phyloP scores from a whole-genome alignment of 2,797 vertebrate genomes.

The Eleutherodactylus coqui region DNA sequence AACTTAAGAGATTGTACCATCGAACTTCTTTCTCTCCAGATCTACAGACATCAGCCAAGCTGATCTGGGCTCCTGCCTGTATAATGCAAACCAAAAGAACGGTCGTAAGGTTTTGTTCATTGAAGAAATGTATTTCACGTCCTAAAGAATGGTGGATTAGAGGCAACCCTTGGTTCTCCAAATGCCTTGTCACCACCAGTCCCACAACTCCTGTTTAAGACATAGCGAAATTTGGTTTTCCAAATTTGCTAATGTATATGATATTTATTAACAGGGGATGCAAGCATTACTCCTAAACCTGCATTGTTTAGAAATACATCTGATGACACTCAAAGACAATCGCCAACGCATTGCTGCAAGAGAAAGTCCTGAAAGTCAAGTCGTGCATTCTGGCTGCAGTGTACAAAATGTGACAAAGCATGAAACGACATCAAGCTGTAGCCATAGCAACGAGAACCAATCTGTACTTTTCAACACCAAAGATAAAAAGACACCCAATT shows the following conservation, averaged over 20 bases:
- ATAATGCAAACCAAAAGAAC: background rate
- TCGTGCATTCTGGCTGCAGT: conserved; percentile 57
- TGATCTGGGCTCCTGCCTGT: conserved; percentile 94
- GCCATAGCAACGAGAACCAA: conserved; percentile 63
- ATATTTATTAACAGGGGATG: background rate
- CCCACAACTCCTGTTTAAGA: no score
- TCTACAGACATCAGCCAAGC: conserved; percentile 87
- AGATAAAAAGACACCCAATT: conserved; percentile 65
- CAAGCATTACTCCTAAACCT: background rate
- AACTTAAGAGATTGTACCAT: conserved; percentile 94
- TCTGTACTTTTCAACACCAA: conserved; percentile 65
- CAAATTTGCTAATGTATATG: no score
- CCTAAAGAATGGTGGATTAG: background rate
- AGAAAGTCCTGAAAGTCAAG: conserved; percentile 25
- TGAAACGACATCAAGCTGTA: conserved; percentile 61
- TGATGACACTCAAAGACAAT: background rate
- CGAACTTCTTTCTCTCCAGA: conserved; percentile 84
- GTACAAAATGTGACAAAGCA: conserved; percentile 47
- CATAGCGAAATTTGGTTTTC: background rate
- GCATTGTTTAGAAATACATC: background rate
- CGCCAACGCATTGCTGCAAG: background rate
- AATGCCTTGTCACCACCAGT: no score
- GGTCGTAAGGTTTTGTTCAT: background rate
- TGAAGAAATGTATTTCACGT: background rate
- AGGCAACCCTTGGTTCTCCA: no score